Base-by-base conservation (phyloP, 2,113 vertebrate species). In the Apteryx owenii region DNA sequence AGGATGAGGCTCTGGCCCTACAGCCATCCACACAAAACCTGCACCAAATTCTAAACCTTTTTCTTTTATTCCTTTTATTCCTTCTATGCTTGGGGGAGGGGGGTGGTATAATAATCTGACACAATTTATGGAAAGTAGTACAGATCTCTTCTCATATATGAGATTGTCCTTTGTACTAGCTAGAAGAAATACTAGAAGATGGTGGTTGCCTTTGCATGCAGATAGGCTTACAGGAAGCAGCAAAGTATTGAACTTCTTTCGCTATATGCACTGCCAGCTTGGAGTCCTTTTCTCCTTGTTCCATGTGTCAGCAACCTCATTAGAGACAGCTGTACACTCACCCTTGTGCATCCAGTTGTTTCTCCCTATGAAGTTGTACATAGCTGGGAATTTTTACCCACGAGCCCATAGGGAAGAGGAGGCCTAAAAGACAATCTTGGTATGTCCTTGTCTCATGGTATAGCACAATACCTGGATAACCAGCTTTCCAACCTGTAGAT, bases 351-450 rank as follows among this genome's bases (percentile, higher is more conserved):
- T 5, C 18, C 23, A 36, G 23, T 7, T 80, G 22, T 66, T 46
- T 72, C 18, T 77, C 40, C 18, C 4, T 17, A 0, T 25, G 21
- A 23, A 62, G 28, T 0, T 61, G 15, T 10, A 38, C 9, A 25
- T 28, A 83, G 28, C 58, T 36, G 42, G 11, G 10, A 90, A n/a
- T 8, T 23, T 7, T 42, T 26, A 25, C 16, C 48, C 31, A 33
- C 2, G 1, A 26, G 17, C 14, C 5, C n/a, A 61, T 10, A 29
- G 44, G 28, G 21, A 68, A 46, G 25, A 44, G 31, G 25, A 31
- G 33, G 53, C 33, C 42, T 71, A 3, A 7, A 58, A 53, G 36
- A 12, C 14, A 19, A 8, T 14, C n/a, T 73, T 4, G 0, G 0
- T 8, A 23, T 5, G 4, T 33, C 40, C 7, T 68, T 53, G 51